Evolutionary conservation across 2,113 vertebrate species (phyloP), one percentile per base, ranked within the genome.

Genomic region (Odontesthes bonariensis): DNA sequence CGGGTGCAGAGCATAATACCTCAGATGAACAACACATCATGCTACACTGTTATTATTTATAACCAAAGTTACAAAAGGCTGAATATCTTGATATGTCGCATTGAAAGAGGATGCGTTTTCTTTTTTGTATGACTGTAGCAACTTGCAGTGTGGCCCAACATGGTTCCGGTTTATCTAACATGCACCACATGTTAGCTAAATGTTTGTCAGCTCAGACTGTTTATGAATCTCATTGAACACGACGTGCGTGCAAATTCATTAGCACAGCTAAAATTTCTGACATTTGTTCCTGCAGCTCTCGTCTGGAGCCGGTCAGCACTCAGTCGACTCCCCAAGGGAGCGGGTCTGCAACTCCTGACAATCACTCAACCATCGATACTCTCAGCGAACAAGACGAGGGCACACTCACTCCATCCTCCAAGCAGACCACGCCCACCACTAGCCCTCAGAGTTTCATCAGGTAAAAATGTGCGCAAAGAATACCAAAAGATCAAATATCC

Each of bases 351-450:
- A 96, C 96, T 0, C 96, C 97, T 1, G 98, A 99, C 90, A 97
- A 95, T 91, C 95, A 97, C 91, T 96, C 96, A 23, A 72, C 92
- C 84, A 97, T 97, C 0, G 97, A 99, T 64, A 97, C 97, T 0
- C 95, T 99, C 89, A 98, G 96, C 35, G 97, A 99, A 52, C 97
- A 98, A 89, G 97, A 99, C 4, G 97, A 99, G 89, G 96, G 96
- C 73, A 97, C 97, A 10, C 95, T 97, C 86, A 98, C 96, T 0
- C 97, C 96, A 0, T 95, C 94, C 0, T 96, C 96, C 86, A 98
- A 99, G 83, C 96, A 98, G 92, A 98, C 96, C 75, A 95, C 95
- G 0, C 94, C 96, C 57, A 96, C 94, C 12, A 96, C 96, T 73
- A 99, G 97, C 88, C 97, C 97, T 1, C 85, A 91, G 35, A 95